A percentile compares a stretch with the other conserved stretches of the same genome.
Conservation (phyloP, 2,797 vertebrate species). For the Sebastes matsubarae region DNA sequence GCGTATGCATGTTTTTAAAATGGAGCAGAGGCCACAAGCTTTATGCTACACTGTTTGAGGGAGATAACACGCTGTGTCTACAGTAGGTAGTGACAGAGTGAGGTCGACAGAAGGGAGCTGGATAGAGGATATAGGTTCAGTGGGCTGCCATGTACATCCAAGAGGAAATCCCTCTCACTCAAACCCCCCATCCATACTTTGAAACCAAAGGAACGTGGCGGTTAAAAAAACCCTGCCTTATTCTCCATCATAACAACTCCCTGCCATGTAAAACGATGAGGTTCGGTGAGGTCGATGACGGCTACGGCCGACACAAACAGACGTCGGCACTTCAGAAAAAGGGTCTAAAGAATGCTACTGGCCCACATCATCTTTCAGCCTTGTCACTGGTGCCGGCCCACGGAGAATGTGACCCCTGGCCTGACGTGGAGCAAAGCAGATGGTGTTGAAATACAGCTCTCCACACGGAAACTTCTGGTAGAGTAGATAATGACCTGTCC, state of each 20-base stretch:
- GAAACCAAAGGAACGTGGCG: constrained; percentile 2
- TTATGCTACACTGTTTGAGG: neutral
- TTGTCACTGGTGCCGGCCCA: constrained; percentile 44
- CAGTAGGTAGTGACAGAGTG: constrained; percentile 4
- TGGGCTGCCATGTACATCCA: constrained; percentile 26
- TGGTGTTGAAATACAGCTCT: constrained; percentile 67
- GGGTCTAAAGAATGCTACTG: constrained; percentile 63
- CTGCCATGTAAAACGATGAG: neutral
- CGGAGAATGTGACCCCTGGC: constrained; percentile 68
- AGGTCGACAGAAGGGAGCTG: constrained; percentile 5
- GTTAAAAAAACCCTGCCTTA: constrained; percentile 23
- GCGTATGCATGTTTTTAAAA: neutral
- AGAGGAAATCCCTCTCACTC: constrained; percentile 32
- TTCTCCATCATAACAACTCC: constrained; percentile 12
- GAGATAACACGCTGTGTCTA: neutral
- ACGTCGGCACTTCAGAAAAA: constrained; percentile 28
- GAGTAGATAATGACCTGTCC: constrained; percentile 45
- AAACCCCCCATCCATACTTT: neutral
- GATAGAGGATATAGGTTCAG: neutral
- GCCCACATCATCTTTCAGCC: constrained; percentile 68
- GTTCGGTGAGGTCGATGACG: neutral
- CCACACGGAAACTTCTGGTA: constrained; percentile 45
- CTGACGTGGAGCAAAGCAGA: constrained; percentile 70
- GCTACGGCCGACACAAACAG: constrained; percentile 28
- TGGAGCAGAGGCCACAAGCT: neutral